These are phyloP conservation scores for Calyptomena viridis DNA, from an alignment of 2,113 vertebrate genomes.

Conservation along the genomic window DNA sequence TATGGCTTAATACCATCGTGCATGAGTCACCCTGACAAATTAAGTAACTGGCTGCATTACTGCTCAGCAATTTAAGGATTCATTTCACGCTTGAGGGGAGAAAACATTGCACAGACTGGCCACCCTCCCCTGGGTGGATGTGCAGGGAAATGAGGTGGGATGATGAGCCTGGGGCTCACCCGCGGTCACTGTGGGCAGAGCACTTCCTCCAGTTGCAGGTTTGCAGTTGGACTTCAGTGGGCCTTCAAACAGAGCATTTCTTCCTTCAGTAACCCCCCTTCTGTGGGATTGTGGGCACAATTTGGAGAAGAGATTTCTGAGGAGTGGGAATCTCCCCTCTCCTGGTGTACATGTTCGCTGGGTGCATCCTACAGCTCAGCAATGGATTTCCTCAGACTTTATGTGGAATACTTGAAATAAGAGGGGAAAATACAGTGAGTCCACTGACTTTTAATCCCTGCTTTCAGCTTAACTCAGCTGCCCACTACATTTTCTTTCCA, in stretches of 20 bases:
- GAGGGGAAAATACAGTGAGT: background rate
- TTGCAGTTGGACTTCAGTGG: background rate
- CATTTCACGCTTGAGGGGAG: background rate
- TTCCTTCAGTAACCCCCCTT: background rate
- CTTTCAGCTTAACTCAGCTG: background rate
- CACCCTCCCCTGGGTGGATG: fast-evolving
- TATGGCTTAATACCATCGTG: background rate
- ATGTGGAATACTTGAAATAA: background rate
- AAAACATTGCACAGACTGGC: background rate
- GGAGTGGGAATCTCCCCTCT: background rate
- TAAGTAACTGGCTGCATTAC: background rate
- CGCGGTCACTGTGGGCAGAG: fast-evolving
- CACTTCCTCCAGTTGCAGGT: background rate
- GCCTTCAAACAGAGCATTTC: background rate
- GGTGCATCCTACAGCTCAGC: background rate
- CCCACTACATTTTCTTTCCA: background rate
- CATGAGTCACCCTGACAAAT: conserved; percentile 11
- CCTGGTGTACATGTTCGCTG: fast-evolving
- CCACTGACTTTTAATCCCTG: background rate
- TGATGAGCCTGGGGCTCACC: background rate
- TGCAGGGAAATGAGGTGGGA: background rate
- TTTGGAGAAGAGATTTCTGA: background rate
- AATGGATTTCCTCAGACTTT: background rate
- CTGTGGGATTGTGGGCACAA: fast-evolving
- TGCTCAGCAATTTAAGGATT: background rate